A percentile compares a stretch with the other conserved stretches of the same genome.
phyloP scores from a whole-genome alignment of 1,140 invertebrate genomes.

The Leptinotarsa defecta region DNA sequence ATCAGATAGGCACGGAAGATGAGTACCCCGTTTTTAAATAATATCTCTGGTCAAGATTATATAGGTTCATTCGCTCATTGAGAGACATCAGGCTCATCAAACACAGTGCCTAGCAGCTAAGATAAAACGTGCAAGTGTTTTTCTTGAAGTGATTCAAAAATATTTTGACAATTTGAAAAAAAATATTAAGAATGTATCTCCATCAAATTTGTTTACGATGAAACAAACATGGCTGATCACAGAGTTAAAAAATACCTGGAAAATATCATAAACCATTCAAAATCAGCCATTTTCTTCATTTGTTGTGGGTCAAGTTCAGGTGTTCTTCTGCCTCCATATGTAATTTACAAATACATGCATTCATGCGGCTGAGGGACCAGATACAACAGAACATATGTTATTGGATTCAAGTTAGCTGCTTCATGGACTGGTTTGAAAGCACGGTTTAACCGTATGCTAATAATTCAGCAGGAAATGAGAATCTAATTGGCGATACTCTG shows the following conservation, averaged over 20 bases:
- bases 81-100: background rate
- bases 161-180: background rate
- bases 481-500: too few species aligned
- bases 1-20: background rate
- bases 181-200: background rate
- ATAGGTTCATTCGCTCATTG: background rate
- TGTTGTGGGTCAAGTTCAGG: background rate
- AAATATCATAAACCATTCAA: background rate
- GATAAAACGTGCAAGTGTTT: background rate
- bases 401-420: background rate
- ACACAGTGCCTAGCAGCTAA: background rate
- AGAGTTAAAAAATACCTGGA: background rate
- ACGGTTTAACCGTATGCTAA: background rate
- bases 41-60: background rate
- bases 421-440: background rate
- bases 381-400: background rate
- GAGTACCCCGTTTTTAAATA: background rate
- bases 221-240: background rate
- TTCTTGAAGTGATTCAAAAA: background rate
- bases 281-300: background rate
- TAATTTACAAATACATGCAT: background rate
- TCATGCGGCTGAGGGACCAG: background rate
- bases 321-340: background rate
- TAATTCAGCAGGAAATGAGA: background rate
- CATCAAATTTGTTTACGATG: background rate